Evolutionary conservation across 1,140 invertebrate genomes (phyloP).

Genomic region (Bombus haemorrhoidalis): DNA sequence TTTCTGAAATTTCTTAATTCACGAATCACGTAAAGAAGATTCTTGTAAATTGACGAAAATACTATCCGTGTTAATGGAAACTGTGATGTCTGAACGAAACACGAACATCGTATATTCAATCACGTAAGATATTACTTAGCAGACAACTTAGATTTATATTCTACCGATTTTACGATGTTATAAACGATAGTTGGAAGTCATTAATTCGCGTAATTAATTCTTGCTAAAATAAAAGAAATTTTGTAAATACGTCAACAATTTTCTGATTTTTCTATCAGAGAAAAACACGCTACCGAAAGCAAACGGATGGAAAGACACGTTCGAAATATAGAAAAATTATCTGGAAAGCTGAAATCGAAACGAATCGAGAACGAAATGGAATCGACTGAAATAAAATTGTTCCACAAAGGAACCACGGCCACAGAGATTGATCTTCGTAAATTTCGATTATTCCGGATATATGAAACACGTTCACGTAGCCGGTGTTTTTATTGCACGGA

Average conservation of each 20-base stretch:
- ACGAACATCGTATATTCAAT: no score
- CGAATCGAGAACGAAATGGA: neutral
- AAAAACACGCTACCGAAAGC: neutral
- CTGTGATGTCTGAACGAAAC: no score
- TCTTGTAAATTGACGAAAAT: no score
- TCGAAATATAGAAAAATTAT: conserved; percentile 1
- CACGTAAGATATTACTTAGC: no score
- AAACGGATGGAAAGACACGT: neutral
- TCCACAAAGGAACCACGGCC: neutral
- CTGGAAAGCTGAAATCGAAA: neutral
- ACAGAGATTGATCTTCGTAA: neutral
- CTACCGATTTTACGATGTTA: no score
- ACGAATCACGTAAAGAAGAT: neutral
- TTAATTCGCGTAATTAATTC: no score
- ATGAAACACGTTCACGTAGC: conserved; percentile 14
- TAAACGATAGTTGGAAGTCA: no score
- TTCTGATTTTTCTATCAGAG: neutral
- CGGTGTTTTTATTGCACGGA: conserved; percentile 44
- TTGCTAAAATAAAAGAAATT: neutral
- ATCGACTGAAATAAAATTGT: conserved; percentile 8
- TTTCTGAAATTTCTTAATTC: no score
- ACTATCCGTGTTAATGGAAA: no score
- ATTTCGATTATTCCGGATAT: conserved; percentile 21
- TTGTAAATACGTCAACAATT: neutral
- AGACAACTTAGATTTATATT: no score